Conservation (phyloP, 2,888 invertebrate species). For the Drosophila phalerata region DNA sequence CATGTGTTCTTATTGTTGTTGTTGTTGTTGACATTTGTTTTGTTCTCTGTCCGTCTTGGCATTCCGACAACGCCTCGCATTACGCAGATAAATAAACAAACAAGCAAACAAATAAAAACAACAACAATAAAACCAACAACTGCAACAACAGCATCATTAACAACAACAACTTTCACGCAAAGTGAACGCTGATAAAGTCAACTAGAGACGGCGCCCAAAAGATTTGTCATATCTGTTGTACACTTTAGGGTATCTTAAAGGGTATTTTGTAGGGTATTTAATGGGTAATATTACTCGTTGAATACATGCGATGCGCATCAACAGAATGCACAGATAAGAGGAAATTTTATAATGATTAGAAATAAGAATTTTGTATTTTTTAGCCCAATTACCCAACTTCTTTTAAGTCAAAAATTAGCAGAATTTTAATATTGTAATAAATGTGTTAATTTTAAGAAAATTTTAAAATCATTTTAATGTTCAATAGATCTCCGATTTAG, state of each 20-base stretch:
- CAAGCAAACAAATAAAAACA: constrained; percentile 22
- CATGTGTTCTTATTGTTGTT: background rate
- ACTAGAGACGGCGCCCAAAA: background rate
- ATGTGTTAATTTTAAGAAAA: no score
- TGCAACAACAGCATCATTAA: constrained; percentile 22
- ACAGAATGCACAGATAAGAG: no score
- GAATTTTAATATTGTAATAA: no score
- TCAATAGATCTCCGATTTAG: no score
- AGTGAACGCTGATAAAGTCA: constrained; percentile 12
- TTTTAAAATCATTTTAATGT: no score
- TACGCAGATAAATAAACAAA: constrained; percentile 57
- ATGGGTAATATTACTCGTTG: background rate
- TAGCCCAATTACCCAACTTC: no score
- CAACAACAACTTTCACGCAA: constrained; percentile 1
- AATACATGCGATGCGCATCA: no score
- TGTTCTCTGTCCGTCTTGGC: constrained; percentile 28
- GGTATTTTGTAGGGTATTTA: background rate
- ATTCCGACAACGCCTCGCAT: constrained; percentile 54
- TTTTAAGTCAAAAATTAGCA: no score
- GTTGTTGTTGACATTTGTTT: constrained; percentile 32
- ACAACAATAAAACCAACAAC: constrained; percentile 7
- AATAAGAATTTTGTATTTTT: no score
- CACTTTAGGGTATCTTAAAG: background rate
- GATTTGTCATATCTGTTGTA: background rate
- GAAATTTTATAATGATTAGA: no score